These are phyloP conservation scores for Lophura swinhoii DNA, from an alignment of 2,797 vertebrate species.

Conservation along the genomic window DNA sequence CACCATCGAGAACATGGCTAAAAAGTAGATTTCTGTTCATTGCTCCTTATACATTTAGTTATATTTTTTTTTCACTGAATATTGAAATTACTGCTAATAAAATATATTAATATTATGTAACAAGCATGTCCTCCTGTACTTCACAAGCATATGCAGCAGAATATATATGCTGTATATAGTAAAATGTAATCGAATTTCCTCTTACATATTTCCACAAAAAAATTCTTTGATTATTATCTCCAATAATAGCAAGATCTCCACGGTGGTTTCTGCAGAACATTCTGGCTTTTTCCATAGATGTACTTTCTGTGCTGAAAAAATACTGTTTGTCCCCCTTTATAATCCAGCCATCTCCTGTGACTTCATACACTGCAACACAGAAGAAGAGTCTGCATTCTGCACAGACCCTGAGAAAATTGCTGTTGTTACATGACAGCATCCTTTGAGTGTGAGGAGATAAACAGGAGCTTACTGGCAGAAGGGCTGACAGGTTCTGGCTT, in stretches of 20 bases:
- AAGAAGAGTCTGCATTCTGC: not conserved
- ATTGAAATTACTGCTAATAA: not conserved
- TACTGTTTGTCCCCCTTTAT: slow-evolving; percentile 88
- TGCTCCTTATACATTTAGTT: not conserved
- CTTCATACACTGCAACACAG: slow-evolving; percentile 79
- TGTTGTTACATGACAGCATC: not conserved
- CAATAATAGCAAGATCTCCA: slow-evolving; percentile 86
- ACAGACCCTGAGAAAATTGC: not conserved
- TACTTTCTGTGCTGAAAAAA: slow-evolving; percentile 82
- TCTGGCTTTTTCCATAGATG: slow-evolving; percentile 86
- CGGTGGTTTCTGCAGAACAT: slow-evolving; percentile 85
- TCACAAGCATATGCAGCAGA: not conserved
- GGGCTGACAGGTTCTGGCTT: slow-evolving; percentile 79
- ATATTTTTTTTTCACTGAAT: not conserved
- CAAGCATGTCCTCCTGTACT: not conserved
- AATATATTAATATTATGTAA: not conserved
- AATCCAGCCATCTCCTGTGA: slow-evolving; percentile 89
- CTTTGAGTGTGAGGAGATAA: not conserved
- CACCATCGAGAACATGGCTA: not conserved
- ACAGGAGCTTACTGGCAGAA: slow-evolving; percentile 78
- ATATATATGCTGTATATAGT: not conserved
- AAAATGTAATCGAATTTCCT: not conserved
- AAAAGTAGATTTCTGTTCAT: not conserved
- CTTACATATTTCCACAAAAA: slow-evolving; percentile 92
- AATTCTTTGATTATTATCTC: slow-evolving; percentile 85